Evolutionary conservation across 2,113 vertebrate genomes (phyloP).

Genomic region (Syngnathoides biaculeatus): DNA sequence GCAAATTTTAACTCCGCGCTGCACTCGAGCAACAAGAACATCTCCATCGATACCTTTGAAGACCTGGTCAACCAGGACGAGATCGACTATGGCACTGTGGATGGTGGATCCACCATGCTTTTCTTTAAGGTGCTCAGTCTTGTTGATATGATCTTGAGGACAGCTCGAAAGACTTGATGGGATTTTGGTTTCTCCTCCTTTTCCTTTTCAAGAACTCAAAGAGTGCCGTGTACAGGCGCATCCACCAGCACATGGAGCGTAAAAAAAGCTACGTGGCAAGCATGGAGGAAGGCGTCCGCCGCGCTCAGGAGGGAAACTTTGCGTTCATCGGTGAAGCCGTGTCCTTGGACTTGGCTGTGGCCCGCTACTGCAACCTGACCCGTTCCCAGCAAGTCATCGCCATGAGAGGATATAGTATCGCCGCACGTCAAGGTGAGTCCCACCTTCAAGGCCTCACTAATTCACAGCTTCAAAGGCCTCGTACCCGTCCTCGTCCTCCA

Average conservation of each 20-base stretch:
- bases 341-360: constrained; percentile 77
- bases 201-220: constrained; percentile 74
- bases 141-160: neutral
- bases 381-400: constrained; percentile 73
- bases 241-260: constrained; percentile 84
- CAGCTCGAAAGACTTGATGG: neutral
- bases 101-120: constrained; percentile 74
- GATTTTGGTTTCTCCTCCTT: neutral
- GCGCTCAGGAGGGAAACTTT: constrained; percentile 75
- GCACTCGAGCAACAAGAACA: constrained; percentile 60
- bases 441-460: neutral
- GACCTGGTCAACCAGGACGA: constrained; percentile 84
- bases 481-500: constrained; percentile 36
- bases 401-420: constrained; percentile 79
- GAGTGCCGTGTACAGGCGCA: constrained; percentile 71
- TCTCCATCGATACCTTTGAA: constrained; percentile 76
- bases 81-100: constrained; percentile 80
- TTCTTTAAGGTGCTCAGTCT: constrained; percentile 77
- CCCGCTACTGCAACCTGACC: constrained; percentile 77
- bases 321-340: constrained; percentile 85
- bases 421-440: constrained; percentile 71
- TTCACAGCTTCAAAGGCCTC: neutral
- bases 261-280: constrained; percentile 71
- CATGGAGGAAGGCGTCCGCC: constrained; percentile 76
- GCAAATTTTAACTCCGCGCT: constrained; percentile 72